Conservation (phyloP, 2,888 invertebrate genomes). For the Oeneis ivallda region DNA sequence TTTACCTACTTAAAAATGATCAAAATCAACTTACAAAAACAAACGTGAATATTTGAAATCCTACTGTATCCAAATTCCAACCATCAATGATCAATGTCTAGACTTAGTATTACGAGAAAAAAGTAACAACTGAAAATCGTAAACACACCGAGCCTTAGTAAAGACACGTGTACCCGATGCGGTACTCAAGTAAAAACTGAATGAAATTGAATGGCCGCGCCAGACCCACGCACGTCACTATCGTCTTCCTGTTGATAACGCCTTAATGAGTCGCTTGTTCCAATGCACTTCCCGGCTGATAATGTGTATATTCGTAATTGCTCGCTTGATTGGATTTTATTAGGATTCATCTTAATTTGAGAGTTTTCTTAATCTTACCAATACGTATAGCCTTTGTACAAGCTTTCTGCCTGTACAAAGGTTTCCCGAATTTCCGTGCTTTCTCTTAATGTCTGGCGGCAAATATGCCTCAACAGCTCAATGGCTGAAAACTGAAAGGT, state of each 20-base stretch:
- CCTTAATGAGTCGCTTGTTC: constrained; percentile 41
- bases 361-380: not conserved
- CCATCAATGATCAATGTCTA: not conserved
- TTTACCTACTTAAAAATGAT: not conserved
- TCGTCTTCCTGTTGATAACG: constrained; percentile 71
- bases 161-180: constrained; percentile 60
- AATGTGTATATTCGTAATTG: constrained; percentile 21
- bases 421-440: not conserved
- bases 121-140: not conserved
- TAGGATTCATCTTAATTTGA: not conserved
- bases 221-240: constrained; percentile 48
- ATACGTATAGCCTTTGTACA: not conserved
- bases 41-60: not conserved
- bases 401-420: not conserved
- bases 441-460: too few relatives aligned
- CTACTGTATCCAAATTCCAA: not conserved
- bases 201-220: constrained; percentile 63
- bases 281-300: constrained; percentile 33
- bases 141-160: constrained; percentile 32
- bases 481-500: too few relatives aligned
- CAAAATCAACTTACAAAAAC: constrained; percentile 2
- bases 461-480: too few relatives aligned
- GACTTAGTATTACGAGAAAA: constrained; percentile 1
- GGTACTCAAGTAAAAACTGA: constrained; percentile 65
- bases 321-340: constrained; percentile 9